Evolutionary conservation across 2,113 vertebrate genomes (phyloP).

Genomic region (Microcebus tavaratra): DNA sequence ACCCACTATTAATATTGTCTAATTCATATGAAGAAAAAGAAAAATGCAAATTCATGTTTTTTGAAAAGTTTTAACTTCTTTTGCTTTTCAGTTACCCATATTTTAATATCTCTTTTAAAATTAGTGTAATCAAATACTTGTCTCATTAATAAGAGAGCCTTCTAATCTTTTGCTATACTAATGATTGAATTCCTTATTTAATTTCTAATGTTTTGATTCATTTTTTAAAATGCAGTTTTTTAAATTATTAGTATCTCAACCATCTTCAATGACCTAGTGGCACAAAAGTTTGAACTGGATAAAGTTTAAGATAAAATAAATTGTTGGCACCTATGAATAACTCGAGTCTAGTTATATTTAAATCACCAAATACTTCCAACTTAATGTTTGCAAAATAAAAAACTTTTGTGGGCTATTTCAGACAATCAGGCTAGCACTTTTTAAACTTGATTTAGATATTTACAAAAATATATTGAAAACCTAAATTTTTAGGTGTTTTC

Average conservation of each 20-base stretch:
- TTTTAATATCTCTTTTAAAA: constrained; percentile 36
- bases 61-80: background rate
- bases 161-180: background rate
- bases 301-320: background rate
- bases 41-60: background rate
- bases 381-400: background rate
- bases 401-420: background rate
- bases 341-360: background rate
- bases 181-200: background rate
- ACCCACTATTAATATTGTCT: background rate
- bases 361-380: background rate
- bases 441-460: background rate
- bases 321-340: background rate
- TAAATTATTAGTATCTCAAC: background rate
- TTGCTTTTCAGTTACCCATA: background rate
- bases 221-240: background rate
- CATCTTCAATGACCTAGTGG: background rate
- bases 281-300: background rate
- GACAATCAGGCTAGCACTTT: background rate
- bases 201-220: background rate
- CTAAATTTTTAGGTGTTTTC: background rate
- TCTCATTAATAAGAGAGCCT: background rate
- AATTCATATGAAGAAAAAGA: background rate
- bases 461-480: background rate
- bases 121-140: background rate